Conservation (phyloP, 1,140 invertebrate genomes). For the Ptiloglossa arizonensis region DNA sequence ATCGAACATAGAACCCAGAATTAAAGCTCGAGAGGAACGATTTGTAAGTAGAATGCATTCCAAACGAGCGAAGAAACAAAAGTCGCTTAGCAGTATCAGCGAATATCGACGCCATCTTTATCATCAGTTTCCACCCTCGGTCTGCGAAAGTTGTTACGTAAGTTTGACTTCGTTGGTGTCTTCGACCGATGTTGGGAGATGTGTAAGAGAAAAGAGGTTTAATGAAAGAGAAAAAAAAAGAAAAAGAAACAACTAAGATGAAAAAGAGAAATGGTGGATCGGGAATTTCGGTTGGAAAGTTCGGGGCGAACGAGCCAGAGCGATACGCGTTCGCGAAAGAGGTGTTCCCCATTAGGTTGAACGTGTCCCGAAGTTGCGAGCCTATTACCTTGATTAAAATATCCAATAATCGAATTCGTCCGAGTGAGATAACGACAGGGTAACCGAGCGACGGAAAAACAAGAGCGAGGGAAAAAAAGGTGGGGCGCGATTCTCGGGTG, state of each 20-base stretch:
- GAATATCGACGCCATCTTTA: slow-evolving; percentile 7
- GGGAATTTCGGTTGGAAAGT: not conserved
- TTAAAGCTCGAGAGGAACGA: no score
- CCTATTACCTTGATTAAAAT: slow-evolving; percentile 76
- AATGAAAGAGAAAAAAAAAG: not conserved
- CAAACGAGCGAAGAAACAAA: not conserved
- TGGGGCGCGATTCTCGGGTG: slow-evolving; percentile 13
- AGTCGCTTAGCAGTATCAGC: slow-evolving; percentile 10
- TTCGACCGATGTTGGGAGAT: no score
- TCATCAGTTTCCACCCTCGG: no score
- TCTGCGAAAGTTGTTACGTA: no score
- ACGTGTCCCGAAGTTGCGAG: slow-evolving; percentile 50
- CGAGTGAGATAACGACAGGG: slow-evolving; percentile 52
- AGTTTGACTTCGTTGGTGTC: no score
- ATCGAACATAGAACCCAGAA: no score
- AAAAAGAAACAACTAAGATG: no score
- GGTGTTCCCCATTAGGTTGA: slow-evolving; percentile 59
- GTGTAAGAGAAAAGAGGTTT: no score
- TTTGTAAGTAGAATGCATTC: slow-evolving; percentile 4
- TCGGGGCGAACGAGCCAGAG: not conserved
- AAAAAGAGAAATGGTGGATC: slow-evolving; percentile 14
- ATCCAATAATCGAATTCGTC: slow-evolving; percentile 75
- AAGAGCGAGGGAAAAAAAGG: slow-evolving; percentile 41
- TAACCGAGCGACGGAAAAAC: slow-evolving; percentile 44
- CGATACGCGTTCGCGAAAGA: slow-evolving; percentile 33